These are phyloP conservation scores for Rhopalosiphum nymphaeae DNA, from an alignment of 2,888 invertebrate genomes.

Conservation along the genomic window DNA sequence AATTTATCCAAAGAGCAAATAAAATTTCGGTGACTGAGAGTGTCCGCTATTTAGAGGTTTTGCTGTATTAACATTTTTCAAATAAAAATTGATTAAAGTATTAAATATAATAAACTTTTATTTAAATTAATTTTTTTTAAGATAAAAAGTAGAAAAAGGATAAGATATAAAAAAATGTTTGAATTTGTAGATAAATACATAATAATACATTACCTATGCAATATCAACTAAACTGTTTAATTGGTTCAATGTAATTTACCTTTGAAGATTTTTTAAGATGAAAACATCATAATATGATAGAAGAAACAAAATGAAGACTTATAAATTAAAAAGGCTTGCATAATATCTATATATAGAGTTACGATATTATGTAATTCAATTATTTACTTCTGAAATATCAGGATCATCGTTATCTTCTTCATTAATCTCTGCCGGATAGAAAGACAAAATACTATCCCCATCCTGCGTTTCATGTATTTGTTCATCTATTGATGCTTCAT, in stretches of 20 bases:
- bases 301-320: background rate
- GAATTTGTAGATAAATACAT: background rate
- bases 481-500: background rate
- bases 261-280: background rate
- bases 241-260: background rate
- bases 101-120: background rate
- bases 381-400: background rate
- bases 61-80: background rate
- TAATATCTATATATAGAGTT: background rate
- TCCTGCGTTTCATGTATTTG: background rate
- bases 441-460: background rate
- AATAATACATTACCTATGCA: background rate
- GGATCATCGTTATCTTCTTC: background rate
- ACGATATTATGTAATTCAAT: background rate
- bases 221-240: background rate
- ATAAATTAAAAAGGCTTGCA: background rate
- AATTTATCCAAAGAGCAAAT: too few species aligned
- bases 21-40: too few species aligned
- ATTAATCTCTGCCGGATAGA: background rate
- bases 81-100: background rate
- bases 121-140: background rate
- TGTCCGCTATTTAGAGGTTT: too few species aligned
- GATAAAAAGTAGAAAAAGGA: background rate
- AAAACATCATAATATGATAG: background rate
- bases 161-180: background rate